phyloP scores from a whole-genome alignment of 2,888 invertebrate genomes.

The Apamea sordens region DNA sequence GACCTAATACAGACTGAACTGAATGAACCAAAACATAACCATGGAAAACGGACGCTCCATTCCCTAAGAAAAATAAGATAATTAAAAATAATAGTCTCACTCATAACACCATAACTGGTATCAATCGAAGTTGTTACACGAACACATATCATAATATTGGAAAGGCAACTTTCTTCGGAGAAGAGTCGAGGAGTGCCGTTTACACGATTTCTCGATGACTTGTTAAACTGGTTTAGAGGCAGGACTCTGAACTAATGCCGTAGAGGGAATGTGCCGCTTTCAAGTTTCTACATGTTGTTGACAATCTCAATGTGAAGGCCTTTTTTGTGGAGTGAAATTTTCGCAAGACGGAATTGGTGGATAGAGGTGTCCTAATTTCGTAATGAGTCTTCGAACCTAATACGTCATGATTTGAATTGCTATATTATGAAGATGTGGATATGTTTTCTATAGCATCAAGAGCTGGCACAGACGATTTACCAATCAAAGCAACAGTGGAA shows the following conservation, averaged over 20 bases:
- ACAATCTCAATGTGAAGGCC: slow-evolving; percentile 61
- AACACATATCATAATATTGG: slow-evolving; percentile 75
- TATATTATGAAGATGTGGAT: neutral
- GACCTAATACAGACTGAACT: neutral
- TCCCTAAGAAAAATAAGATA: slow-evolving; percentile 12
- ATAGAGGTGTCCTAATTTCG: slow-evolving; percentile 26
- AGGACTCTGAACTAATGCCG: slow-evolving; percentile 81
- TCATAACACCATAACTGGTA: slow-evolving; percentile 51
- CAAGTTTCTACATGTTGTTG: slow-evolving; percentile 64
- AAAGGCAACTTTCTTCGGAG: slow-evolving; percentile 83
- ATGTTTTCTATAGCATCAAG: neutral
- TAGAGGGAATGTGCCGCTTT: slow-evolving; percentile 83
- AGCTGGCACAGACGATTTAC: neutral
- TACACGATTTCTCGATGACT: slow-evolving; percentile 87
- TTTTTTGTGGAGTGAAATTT: slow-evolving; percentile 45
- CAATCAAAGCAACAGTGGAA: neutral
- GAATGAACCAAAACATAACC: neutral
- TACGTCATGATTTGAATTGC: neutral
- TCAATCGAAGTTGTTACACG: slow-evolving; percentile 60
- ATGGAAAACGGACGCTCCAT: neutral
- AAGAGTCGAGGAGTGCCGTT: slow-evolving; percentile 76
- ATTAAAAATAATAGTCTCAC: slow-evolving; percentile 40
- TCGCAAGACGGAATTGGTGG: slow-evolving; percentile 36
- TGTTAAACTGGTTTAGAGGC: slow-evolving; percentile 71
- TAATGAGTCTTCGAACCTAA: neutral